Conservation (phyloP, 2,797 vertebrate genomes). For the Fistularia tabacaria region DNA sequence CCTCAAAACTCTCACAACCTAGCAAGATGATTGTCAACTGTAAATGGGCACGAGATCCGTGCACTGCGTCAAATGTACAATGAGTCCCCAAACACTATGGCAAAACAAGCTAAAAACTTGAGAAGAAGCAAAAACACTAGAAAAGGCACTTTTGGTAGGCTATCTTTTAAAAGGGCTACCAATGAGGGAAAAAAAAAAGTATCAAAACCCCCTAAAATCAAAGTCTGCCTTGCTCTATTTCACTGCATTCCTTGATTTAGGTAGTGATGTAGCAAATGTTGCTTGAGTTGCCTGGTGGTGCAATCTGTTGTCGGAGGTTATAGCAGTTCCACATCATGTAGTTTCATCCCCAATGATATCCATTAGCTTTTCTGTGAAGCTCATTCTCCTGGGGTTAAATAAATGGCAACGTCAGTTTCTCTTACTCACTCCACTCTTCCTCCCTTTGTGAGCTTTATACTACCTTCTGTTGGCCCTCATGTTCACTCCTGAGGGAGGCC, state of each 20-base stretch:
- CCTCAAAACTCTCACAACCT: background rate
- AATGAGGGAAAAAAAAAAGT: slow-evolving; percentile 23
- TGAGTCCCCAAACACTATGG: background rate
- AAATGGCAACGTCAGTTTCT: slow-evolving; percentile 34
- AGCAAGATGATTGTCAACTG: slow-evolving; percentile 21
- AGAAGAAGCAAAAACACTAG: background rate
- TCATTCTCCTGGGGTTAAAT: slow-evolving; percentile 37
- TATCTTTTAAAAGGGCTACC: slow-evolving; percentile 7
- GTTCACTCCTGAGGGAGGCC: slow-evolving; percentile 50
- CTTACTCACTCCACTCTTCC: slow-evolving; percentile 13
- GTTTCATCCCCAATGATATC: slow-evolving; percentile 40
- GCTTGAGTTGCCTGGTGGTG: slow-evolving; percentile 43
- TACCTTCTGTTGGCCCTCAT: slow-evolving; percentile 52
- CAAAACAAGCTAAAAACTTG: background rate
- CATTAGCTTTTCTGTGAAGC: slow-evolving; percentile 25
- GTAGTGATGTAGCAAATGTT: slow-evolving; percentile 28
- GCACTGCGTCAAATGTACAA: slow-evolving; percentile 5
- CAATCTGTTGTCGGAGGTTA: slow-evolving; percentile 21
- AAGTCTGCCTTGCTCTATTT: slow-evolving; percentile 13
- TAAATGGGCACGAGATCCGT: slow-evolving; percentile 4
- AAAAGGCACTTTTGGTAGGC: slow-evolving; percentile 65
- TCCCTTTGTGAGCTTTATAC: slow-evolving; percentile 46
- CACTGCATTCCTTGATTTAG: slow-evolving; percentile 39
- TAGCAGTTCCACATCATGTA: slow-evolving; percentile 55
- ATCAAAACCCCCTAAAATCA: slow-evolving; percentile 5